Evolutionary conservation across 2,888 invertebrate species (phyloP).

Genomic region (Trilocha varians): DNA sequence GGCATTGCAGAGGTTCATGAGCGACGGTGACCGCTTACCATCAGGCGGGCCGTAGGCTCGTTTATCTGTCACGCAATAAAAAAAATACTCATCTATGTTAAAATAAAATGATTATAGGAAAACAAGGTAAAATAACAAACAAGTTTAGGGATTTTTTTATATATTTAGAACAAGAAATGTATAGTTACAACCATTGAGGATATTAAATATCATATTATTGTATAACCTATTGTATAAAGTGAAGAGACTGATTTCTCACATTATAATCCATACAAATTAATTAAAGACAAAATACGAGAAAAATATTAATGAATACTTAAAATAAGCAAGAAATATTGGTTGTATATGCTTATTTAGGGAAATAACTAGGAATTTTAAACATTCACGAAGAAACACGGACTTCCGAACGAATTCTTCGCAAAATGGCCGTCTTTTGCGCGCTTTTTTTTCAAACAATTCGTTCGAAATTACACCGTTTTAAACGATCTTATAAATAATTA

Average conservation of each 20-base stretch:
- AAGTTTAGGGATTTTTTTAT: constrained; percentile 62
- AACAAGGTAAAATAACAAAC: constrained; percentile 28
- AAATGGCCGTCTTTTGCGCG: constrained; percentile 15
- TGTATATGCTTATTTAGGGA: constrained; percentile 67
- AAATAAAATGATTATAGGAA: no score
- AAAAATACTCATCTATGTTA: no score
- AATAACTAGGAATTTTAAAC: constrained; percentile 55
- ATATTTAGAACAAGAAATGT: constrained; percentile 76
- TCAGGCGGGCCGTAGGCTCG: no score
- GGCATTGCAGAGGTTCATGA: no score
- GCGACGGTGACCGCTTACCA: no score
- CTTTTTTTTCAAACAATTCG: constrained; percentile 1
- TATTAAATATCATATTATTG: constrained; percentile 75
- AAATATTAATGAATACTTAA: constrained; percentile 65
- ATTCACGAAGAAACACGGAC: constrained; percentile 43
- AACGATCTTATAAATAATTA: constrained; percentile 65
- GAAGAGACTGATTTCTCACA: constrained; percentile 69
- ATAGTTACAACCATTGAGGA: constrained; percentile 75
- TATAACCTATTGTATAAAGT: constrained; percentile 75
- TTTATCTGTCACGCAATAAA: no score
- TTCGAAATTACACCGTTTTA: constrained; percentile 24
- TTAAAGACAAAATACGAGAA: constrained; percentile 72
- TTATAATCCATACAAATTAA: constrained; percentile 67
- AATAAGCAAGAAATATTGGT: constrained; percentile 70
- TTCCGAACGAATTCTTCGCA: constrained; percentile 38